Percentiles rank a stretch among this genome's conserved stretches.
phyloP scores from a whole-genome alignment of 2,888 invertebrate species.

The Siphlonurus alternatus region DNA sequence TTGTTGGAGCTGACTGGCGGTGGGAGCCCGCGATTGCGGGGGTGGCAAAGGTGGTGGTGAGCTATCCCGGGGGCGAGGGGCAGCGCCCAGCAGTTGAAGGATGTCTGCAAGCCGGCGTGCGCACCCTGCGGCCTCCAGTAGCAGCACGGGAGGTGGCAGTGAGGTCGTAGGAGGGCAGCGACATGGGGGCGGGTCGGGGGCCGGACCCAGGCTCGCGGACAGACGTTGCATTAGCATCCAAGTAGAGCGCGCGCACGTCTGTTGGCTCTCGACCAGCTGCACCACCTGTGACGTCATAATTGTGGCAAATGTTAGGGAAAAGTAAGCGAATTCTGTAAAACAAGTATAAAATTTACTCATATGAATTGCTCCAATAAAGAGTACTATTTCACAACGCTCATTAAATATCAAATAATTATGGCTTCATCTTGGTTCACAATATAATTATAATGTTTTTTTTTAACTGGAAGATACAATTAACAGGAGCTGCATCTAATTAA shows the following conservation, averaged over 20 bases:
- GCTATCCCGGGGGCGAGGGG: neutral
- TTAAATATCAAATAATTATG: too few relatives aligned
- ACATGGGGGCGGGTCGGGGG: neutral
- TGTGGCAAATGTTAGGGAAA: too few relatives aligned
- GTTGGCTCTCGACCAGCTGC: neutral
- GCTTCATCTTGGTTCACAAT: too few relatives aligned
- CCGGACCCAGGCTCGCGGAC: neutral
- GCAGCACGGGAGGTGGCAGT: neutral
- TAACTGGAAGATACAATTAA: too few relatives aligned
- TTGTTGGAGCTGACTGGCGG: neutral
- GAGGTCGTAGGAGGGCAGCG: neutral
- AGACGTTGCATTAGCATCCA: neutral
- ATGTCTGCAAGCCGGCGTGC: neutral
- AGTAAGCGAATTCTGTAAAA: too few relatives aligned
- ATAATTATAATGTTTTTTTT: too few relatives aligned
- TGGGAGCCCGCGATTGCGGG: neutral
- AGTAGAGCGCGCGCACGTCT: neutral
- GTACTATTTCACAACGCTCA: too few relatives aligned
- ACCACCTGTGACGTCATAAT: too few relatives aligned
- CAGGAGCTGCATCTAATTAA: too few relatives aligned
- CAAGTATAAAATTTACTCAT: too few relatives aligned
- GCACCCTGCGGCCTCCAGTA: neutral
- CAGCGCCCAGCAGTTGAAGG: neutral
- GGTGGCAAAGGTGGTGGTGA: neutral
- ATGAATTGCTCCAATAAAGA: too few relatives aligned